A percentile compares a stretch with the other conserved stretches of the same genome.
phyloP scores from a whole-genome alignment of 37 sponge, comb jelly and placozoan species.

The Eunapius fragilis region DNA sequence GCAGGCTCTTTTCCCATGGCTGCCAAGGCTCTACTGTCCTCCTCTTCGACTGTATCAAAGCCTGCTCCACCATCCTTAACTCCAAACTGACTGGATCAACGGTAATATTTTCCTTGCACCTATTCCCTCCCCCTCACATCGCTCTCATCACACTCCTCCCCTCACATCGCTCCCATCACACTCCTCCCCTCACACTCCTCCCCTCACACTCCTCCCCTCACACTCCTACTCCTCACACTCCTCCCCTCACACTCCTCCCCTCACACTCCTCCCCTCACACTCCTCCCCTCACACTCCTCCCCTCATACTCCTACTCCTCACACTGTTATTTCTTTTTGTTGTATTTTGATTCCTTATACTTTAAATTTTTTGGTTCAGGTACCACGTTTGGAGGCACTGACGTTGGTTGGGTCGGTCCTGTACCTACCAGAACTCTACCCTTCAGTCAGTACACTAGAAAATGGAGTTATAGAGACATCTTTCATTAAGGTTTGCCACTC shows the following conservation, averaged over 20 bases:
- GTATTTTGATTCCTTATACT: background rate
- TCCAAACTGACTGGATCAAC: background rate
- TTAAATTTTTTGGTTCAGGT: background rate
- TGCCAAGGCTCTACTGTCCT: conserved; percentile 63
- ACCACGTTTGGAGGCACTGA: conserved; percentile 50
- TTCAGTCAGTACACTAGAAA: background rate
- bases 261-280: background rate
- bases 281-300: background rate
- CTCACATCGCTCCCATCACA: background rate
- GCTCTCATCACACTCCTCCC: too few species aligned
- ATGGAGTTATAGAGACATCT: background rate
- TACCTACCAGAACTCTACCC: conserved; percentile 41
- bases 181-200: background rate
- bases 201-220: too few species aligned
- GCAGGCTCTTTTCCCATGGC: conserved; percentile 50
- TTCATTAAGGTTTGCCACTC: background rate
- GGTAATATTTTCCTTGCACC: background rate
- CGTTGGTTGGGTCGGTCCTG: conserved; percentile 53
- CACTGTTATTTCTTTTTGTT: background rate
- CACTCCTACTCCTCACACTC: background rate
- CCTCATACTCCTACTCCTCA: background rate
- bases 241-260: background rate
- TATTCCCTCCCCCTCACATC: background rate
- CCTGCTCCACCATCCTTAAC: conserved; percentile 35
- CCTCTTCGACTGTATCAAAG: conserved; percentile 46